phyloP scores from a whole-genome alignment of 2,888 invertebrate species.

The Cecidostiba fungosa region DNA sequence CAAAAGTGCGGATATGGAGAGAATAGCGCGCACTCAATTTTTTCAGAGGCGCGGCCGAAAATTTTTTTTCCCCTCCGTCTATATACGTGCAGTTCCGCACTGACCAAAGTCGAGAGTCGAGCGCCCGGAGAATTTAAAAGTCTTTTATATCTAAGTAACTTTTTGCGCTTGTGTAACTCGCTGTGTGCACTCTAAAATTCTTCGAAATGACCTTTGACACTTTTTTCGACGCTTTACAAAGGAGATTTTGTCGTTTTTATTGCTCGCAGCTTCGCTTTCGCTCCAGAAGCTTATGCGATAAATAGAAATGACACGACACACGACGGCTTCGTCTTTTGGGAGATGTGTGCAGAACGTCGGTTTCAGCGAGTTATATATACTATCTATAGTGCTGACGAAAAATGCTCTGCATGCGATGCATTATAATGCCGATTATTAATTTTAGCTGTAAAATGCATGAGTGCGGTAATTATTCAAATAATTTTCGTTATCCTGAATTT shows the following conservation, averaged over 20 bases:
- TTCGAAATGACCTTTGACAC: not conserved
- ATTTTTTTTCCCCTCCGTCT: not conserved
- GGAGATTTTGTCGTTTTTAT: not conserved
- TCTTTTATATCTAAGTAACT: conserved; percentile 48
- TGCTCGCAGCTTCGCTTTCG: not conserved
- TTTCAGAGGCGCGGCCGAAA: not conserved
- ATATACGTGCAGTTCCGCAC: not conserved
- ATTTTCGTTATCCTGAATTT: too few species aligned
- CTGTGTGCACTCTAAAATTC: conserved; percentile 10
- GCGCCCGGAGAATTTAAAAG: not conserved
- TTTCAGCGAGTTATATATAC: not conserved
- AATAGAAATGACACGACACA: conserved; percentile 14
- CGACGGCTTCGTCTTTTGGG: not conserved
- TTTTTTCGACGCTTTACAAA: not conserved
- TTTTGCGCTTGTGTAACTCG: not conserved
- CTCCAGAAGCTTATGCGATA: not conserved
- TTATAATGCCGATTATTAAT: too few species aligned
- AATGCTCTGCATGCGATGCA: too few species aligned
- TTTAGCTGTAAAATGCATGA: too few species aligned
- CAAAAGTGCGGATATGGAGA: conserved; percentile 17
- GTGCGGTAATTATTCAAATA: too few species aligned
- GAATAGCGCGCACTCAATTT: conserved; percentile 34
- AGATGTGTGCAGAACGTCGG: too few species aligned
- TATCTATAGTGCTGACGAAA: not conserved
- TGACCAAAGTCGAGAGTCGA: not conserved